Conservation (phyloP, 2,888 invertebrate genomes). For the Volucella inflata region DNA sequence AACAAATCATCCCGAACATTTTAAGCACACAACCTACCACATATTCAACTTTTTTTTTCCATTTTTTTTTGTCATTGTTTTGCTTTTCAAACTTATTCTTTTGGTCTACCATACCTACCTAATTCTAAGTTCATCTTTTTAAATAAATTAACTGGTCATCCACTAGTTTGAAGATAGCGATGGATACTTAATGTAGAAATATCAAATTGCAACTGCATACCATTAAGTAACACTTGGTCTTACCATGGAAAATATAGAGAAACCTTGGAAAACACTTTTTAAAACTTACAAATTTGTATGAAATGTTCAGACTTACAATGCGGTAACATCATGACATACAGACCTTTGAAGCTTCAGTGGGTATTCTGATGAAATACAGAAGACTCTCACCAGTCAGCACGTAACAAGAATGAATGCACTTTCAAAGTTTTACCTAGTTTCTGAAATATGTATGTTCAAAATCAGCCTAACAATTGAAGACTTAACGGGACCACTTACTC, state of each 20-base stretch:
- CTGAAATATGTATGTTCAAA: constrained; percentile 46
- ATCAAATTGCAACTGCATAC: not conserved
- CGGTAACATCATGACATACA: constrained; percentile 54
- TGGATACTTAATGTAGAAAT: not conserved
- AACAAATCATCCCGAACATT: not conserved
- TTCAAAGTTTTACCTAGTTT: constrained; percentile 7
- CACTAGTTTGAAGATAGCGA: constrained; percentile 4
- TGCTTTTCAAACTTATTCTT: too few relatives aligned
- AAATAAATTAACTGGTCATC: not conserved
- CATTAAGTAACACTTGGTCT: not conserved
- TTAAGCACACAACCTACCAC: not conserved
- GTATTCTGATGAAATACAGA: constrained; percentile 44
- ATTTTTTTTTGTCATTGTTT: too few relatives aligned
- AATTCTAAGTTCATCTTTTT: constrained; percentile 22
- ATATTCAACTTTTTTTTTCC: not conserved
- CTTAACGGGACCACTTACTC: constrained; percentile 63
- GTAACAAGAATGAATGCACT: constrained; percentile 30
- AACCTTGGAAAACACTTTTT: too few relatives aligned
- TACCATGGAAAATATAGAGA: not conserved
- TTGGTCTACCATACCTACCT: constrained; percentile 60
- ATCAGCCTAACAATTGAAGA: constrained; percentile 48
- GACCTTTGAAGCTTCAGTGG: constrained; percentile 52
- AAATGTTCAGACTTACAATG: constrained; percentile 1
- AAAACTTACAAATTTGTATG: constrained; percentile 55
- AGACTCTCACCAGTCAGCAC: constrained; percentile 36